Base-by-base conservation (phyloP, 2,113 vertebrate genomes). In the Oriolus oriolus region DNA sequence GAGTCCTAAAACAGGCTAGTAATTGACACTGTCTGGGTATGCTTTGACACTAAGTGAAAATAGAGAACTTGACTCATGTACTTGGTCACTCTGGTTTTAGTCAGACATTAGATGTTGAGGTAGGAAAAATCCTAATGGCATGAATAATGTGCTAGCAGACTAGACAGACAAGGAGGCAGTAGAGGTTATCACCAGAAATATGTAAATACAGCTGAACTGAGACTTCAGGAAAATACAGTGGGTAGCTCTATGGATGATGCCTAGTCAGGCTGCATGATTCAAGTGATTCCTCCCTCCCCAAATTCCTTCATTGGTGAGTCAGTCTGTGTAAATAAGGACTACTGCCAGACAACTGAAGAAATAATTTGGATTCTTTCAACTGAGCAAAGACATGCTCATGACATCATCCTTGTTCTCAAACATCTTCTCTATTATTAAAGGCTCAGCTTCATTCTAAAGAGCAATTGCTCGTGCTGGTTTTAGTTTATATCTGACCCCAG, bases 161-260 rank as follows among this genome's bases (percentile, higher is more conserved):
- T 42, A 96, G 93, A 97, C 94, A 96, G 93, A 83, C 84, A 87
- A 76, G 49, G n/a, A 73, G 66, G 53, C 82, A 93, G 59, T 20
- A 85, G 42, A 86, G 26, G 71, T 95, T 96, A 95, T 97, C 94
- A 10, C 66, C 61, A 42, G 82, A 86, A 82, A 84, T 53, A 12
- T 49, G 59, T 92, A 90, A 92, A 94, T 86, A 95, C 2, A 65
- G n/a, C 44, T 90, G 63, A 94, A 28, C 47, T 57, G 85, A 79
- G 85, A 69, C 66, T 93, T 87, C 37, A 63, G 82, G 63, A 84
- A 89, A 91, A 79, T 61, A 79, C 13, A 89, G 65, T 84, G 91
- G 54, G 41, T 92, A 84, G 37, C 27, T 79, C 28, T 79, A 0
- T 71, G 45, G 57, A 73, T 89, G 84, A 27, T 91, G 47, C 39